Conservation (phyloP, 2,888 invertebrate genomes). For the Drosophila incognita region DNA sequence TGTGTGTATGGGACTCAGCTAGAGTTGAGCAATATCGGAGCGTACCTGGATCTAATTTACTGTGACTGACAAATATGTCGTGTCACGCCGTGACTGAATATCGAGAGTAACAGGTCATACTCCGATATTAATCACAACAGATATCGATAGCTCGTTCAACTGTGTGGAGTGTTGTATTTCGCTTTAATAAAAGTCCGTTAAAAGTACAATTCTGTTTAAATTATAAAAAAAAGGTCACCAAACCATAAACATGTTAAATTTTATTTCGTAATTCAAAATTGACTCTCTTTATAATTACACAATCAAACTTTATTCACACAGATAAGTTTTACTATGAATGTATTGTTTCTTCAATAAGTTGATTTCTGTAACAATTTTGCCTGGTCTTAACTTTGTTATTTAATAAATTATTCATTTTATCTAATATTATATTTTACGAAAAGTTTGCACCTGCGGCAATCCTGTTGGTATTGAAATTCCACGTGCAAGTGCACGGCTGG, state of each 20-base stretch:
- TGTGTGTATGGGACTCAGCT: constrained; percentile 23
- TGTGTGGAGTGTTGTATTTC: not conserved
- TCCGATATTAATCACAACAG: not conserved
- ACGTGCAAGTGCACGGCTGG: too few species aligned
- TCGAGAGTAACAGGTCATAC: constrained; percentile 2
- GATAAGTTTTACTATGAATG: not conserved
- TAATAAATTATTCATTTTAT: not conserved
- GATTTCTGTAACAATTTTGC: not conserved
- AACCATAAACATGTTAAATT: not conserved
- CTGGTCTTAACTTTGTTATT: not conserved
- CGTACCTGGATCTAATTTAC: not conserved
- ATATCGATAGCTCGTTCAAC: not conserved
- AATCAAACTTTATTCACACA: not conserved
- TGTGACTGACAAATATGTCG: not conserved
- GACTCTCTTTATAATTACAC: not conserved
- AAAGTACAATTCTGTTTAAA: not conserved
- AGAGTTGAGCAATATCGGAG: constrained; percentile 3
- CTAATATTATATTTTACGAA: not conserved
- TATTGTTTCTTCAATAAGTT: not conserved
- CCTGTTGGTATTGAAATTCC: not conserved
- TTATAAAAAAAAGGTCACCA: not conserved
- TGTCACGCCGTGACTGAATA: not conserved
- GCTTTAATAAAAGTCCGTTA: not conserved
- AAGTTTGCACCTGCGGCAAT: not conserved
- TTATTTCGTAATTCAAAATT: not conserved